Evolutionary conservation across 2,888 invertebrate species (phyloP), one percentile per base, ranked within the genome.

Genomic region (Polydesmus complanatus): DNA sequence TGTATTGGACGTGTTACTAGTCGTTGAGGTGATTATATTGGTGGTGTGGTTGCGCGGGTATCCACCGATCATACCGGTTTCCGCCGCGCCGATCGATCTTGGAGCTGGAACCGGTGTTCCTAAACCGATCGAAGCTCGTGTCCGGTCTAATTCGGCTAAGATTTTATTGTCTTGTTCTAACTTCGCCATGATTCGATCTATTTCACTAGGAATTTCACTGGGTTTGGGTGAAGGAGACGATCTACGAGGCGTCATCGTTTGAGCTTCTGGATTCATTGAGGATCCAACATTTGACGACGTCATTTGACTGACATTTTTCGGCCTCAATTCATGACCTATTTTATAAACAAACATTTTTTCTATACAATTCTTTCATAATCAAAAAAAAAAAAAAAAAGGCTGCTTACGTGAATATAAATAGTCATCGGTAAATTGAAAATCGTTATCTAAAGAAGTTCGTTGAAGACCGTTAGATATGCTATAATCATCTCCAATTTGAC

Each of bases 101-200:
- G 37, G 37, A 8, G 37, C 37, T 14, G 37, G 37, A 14, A 37
- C 37, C 5, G n/a, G 27, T 27, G 18, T 55, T 23, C 21, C 56
- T 47, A 26, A 27, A 64, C 64, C 64, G 26, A 63, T 62, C 18
- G 63, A 61, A 19, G 63, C 62, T 53, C 67, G 62, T 56, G 67
- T 68, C 54, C 66, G 64, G 74, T 93, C 92, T 71, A 92, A 78
- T 73, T 93, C 92, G 66, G 92, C 91, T 71, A 92, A 80, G 70
- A 92, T 87, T 66, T 69, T 70, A 67, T 73, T 73, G 66, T 81
- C 80, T 72, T 91, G 92, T 76, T 92, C 91, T 70, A 93, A 89
- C 79, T 92, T 92, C 68, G 91, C 91, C 88, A 93, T 91, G 74
- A 93, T 89, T 71, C 89, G 82, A 76, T 92, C 91, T 73, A 92